Conservation (phyloP, 2,888 invertebrate genomes). For the Hetaerina titia region DNA sequence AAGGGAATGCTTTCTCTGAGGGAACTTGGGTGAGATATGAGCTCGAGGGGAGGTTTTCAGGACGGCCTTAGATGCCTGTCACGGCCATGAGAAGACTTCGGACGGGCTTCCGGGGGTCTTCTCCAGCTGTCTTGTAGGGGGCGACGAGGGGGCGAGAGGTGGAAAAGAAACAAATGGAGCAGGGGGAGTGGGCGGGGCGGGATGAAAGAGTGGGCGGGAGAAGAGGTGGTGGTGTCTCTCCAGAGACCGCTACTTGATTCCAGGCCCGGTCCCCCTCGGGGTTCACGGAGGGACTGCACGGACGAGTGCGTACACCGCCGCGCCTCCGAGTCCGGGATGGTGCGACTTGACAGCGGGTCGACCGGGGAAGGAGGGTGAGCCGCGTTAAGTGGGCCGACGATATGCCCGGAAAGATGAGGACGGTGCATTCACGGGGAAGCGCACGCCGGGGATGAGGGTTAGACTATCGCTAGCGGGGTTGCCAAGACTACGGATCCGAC, state of each 20-base stretch:
- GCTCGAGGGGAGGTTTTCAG: background rate
- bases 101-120: constrained; percentile 16
- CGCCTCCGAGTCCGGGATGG: too few species aligned
- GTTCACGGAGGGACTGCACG: background rate
- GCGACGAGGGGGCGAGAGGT: background rate
- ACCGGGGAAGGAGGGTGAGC: too few species aligned
- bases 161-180: background rate
- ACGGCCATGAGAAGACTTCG: constrained; percentile 48
- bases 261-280: background rate
- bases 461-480: too few species aligned
- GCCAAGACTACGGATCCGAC: too few species aligned
- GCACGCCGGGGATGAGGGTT: too few species aligned
- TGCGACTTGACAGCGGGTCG: too few species aligned
- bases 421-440: too few species aligned
- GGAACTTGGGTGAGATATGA: background rate
- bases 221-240: background rate
- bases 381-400: too few species aligned
- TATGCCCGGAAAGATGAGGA: too few species aligned
- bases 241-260: background rate
- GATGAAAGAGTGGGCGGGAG: background rate
- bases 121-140: background rate
- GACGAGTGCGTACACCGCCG: too few species aligned
- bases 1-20: background rate
- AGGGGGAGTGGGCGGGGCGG: background rate
- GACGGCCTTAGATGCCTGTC: constrained; percentile 11